These are phyloP conservation scores for Steinernema feltiae DNA, from an alignment of 1,140 invertebrate genomes.

Conservation along the genomic window DNA sequence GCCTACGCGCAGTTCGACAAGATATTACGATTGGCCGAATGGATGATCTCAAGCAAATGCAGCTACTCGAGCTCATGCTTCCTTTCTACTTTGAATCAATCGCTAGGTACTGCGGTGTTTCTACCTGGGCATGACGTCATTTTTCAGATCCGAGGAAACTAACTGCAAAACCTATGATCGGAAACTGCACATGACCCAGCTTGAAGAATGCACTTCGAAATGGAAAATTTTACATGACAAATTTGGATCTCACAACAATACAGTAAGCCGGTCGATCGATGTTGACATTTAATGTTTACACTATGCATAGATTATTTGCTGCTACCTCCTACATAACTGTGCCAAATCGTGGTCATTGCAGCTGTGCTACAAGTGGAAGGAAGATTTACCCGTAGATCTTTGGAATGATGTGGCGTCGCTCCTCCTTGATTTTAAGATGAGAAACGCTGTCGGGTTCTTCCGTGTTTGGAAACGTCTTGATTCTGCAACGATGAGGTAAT, in stretches of 20 bases:
- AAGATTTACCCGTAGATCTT: not conserved
- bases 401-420: not conserved
- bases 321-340: not conserved
- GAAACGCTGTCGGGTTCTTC: not conserved
- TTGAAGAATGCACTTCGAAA: not conserved
- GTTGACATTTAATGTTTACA: not conserved
- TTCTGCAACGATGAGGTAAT: not conserved
- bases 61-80: conserved; percentile 67
- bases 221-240: not conserved
- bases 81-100: conserved; percentile 67
- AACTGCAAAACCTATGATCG: not conserved
- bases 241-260: not conserved
- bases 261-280: not conserved
- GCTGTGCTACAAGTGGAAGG: not conserved
- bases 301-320: not conserved
- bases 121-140: not conserved
- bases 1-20: conserved; percentile 69
- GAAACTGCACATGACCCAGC: conserved; percentile 1
- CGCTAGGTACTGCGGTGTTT: conserved; percentile 64
- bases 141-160: conserved; percentile 2
- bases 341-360: not conserved
- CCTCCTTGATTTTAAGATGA: not conserved
- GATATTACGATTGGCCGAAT: conserved; percentile 70
- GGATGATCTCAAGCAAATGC: conserved; percentile 60
- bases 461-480: not conserved